Evolutionary conservation across 2,113 vertebrate genomes (phyloP).

Genomic region (Silurus glanis): DNA sequence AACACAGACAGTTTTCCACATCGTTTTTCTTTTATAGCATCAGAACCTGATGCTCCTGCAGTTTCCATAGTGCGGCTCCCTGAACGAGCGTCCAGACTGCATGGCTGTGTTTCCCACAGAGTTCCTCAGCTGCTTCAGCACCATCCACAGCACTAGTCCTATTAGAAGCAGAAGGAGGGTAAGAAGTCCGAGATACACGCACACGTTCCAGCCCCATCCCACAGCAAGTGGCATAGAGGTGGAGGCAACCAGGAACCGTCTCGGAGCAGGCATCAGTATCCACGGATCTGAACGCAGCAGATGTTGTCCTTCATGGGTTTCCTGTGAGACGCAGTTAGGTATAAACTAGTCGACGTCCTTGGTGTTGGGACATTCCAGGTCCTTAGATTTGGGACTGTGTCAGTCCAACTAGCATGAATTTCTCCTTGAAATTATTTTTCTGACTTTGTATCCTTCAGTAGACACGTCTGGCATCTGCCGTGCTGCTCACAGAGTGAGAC

Average conservation of each 20-base stretch:
- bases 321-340: background rate
- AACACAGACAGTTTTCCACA: background rate
- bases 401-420: background rate
- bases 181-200: conserved; percentile 83
- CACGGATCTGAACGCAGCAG: background rate
- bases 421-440: conserved; percentile 9
- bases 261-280: conserved; percentile 72
- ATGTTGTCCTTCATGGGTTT: background rate
- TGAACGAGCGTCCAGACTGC: conserved; percentile 67
- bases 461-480: conserved; percentile 22
- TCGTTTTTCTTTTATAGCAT: conserved; percentile 20
- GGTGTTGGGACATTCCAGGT: background rate
- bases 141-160: conserved; percentile 82
- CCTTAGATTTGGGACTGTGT: background rate
- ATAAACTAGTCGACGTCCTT: background rate
- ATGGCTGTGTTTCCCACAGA: conserved; percentile 73
- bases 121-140: conserved; percentile 85
- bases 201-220: conserved; percentile 85
- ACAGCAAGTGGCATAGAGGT: conserved; percentile 74
- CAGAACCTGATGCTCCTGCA: conserved; percentile 67
- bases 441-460: conserved; percentile 10
- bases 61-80: conserved; percentile 70
- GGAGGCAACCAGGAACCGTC: conserved; percentile 70
- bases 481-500: conserved; percentile 31
- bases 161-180: conserved; percentile 78